Evolutionary conservation across 1,140 invertebrate genomes (phyloP).

Genomic region (Caenorhabditis tropicalis): DNA sequence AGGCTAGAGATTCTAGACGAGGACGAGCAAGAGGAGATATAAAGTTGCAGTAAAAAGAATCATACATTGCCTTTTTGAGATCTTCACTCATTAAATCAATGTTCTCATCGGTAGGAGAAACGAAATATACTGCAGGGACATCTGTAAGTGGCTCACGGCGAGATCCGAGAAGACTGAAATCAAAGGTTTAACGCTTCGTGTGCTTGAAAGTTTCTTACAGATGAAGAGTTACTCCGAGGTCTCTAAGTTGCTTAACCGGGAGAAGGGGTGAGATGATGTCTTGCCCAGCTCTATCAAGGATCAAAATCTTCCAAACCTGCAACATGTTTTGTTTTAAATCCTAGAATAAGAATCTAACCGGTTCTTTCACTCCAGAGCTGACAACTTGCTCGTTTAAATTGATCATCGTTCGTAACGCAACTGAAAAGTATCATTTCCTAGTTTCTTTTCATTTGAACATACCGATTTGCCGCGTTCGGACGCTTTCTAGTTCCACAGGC

Average conservation of each 20-base stretch:
- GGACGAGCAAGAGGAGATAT: conserved; percentile 92
- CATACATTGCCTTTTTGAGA: conserved; percentile 88
- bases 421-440: conserved; percentile 60
- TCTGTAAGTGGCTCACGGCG: conserved; percentile 94
- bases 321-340: neutral
- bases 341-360: conserved; percentile 74
- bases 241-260: conserved; percentile 91
- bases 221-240: conserved; percentile 94
- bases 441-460: neutral
- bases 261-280: conserved; percentile 97
- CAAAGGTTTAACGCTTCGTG: neutral
- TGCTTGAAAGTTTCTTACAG: conserved; percentile 78
- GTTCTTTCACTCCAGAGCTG: conserved; percentile 64
- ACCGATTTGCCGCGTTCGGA: conserved; percentile 57
- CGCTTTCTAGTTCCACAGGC: conserved; percentile 48
- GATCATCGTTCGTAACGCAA: conserved; percentile 68
- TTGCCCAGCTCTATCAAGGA: conserved; percentile 93
- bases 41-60: conserved; percentile 95
- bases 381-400: conserved; percentile 69
- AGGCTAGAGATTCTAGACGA: conserved; percentile 92
- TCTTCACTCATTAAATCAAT: conserved; percentile 83
- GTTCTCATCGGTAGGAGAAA: conserved; percentile 95
- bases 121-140: conserved; percentile 97
- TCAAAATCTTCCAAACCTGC: conserved; percentile 77
- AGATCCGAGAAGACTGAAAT: conserved; percentile 77